Base-by-base conservation (phyloP, 1,140 invertebrate species). In the Penaeus chinensis region DNA sequence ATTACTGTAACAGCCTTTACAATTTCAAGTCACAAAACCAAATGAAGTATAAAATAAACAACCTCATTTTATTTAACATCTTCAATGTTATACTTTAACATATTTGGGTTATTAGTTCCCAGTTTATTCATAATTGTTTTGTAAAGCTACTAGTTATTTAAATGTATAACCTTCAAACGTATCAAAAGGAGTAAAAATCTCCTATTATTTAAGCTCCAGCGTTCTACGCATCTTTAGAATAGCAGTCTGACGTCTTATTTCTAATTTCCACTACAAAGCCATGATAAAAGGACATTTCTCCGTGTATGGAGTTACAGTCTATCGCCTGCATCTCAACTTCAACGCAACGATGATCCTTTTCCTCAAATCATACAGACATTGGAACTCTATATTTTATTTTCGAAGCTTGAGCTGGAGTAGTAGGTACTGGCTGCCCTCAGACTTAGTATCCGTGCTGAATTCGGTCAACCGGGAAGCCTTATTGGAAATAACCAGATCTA, bases 311-410 rank as follows among this genome's bases (percentile, higher is more conserved):
- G 4, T 42, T 42, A 42, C 37, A 42, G 37, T 42, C 37, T 42
- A 5, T 42, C 37, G 37, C 37, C 37, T 37, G 5, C 37, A 37
- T 5, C 37, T n/a, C n/a, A 78, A 20, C 42, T 7, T 89, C 83
- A 63, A 94, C 92, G 91, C 89, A 91, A 91, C 92, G 93, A 92
- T 93, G 92, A 91, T 89, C 95, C 90, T 94, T 93, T 92, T 95
- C 95, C 87, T 95, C 95, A 90, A 96, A 96, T 93, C 95, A 96
- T 93, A 95, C 95, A 93, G 94, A 95, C 94, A 95, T 96, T 94
- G 95, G 95, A 90, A 95, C 94, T 71, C 92, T 95, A 92, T 96
- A 96, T 93, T 95, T 96, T 92, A 93, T 95, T 91, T 95, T 96
- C 92, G 94, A 94, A 24, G 92, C 94, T 89, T 95, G 94, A 93